Base-by-base conservation (phyloP, 2,888 invertebrate genomes). In the Orthosia gracilis region DNA sequence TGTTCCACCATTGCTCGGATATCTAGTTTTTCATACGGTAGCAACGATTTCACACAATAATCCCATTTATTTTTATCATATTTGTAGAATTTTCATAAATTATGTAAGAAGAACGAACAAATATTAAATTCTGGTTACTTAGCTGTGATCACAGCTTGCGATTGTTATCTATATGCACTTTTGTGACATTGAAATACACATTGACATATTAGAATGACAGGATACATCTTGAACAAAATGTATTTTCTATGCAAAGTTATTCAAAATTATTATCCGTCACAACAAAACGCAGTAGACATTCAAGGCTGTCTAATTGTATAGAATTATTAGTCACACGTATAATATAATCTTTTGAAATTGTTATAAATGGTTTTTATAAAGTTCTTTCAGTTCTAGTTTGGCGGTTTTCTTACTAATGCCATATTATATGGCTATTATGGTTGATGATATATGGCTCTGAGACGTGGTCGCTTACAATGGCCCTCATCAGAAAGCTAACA, bases 231-330 rank as follows among this genome's bases (percentile, higher is more conserved):
- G 64, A 73, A 82, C 74, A 40, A 80, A 83, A 85, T 79, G 76
- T 78, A 79, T 80, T 80, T 79, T 85, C 77, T 83, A 86, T 88
- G 87, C 86, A 77, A 88, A 87, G 80, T 79, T 73, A 78, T 83
- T 80, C 66, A 80, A 79, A 83, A 84, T 85, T 83, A 83, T 84
- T 79, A 75, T 68, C 64, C 75, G 79, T 81, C 77, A 78, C 71
- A 15, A 81, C 64, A 69, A 78, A 78, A 80, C 73, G 80, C 80
- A 83, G 73, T 75, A 83, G 80, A 84, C 78, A 61, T 81, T 80
- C 86, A 88, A 88, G 87, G 88, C 77, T 85, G 85, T 83, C 66
- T 82, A 84, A 76, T 72, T 74, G 58, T 71, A 67, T 52, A 75
- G 49, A 73, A 72, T 78, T 73, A 76, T 82, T 85, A 82, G 73